A percentile compares a stretch with the other conserved stretches of the same genome.
Conservation (phyloP, 2,113 vertebrate species). For the Heterotilapia buettikoferi region DNA sequence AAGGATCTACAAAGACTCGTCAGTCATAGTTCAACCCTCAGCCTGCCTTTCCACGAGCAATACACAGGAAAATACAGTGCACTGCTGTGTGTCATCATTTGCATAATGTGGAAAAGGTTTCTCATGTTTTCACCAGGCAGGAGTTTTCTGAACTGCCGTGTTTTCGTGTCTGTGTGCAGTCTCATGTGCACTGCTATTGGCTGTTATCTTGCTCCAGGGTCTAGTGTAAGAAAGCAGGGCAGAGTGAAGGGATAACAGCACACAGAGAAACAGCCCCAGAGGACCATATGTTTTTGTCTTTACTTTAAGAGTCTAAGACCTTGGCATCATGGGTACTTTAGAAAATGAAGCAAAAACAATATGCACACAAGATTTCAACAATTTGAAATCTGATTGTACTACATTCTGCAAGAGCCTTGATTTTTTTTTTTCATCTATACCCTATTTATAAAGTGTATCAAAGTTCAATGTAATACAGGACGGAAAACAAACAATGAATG, state of each 20-base stretch:
- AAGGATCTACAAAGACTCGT: not conserved
- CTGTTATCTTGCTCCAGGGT: slow-evolving; percentile 8
- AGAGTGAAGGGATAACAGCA: slow-evolving; percentile 8
- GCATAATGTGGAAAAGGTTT: not conserved
- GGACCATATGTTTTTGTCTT: slow-evolving; percentile 24
- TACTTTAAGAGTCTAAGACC: not conserved
- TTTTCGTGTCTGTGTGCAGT: not conserved
- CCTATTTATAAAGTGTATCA: not conserved
- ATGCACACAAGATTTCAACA: not conserved
- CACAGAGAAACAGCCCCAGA: not conserved
- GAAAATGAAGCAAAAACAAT: slow-evolving; percentile 7
- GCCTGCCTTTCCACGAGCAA: not conserved
- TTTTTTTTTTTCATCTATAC: not conserved
- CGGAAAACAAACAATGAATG: slow-evolving; percentile 1
- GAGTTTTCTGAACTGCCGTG: slow-evolving; percentile 6
- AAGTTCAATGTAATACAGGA: slow-evolving; percentile 11
- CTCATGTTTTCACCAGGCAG: not conserved
- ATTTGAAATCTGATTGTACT: not conserved
- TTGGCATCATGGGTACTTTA: not conserved
- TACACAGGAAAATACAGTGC: not conserved
- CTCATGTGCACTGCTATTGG: slow-evolving; percentile 1
- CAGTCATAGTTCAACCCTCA: not conserved
- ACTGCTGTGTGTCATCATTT: slow-evolving; percentile 2
- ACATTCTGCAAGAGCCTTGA: not conserved
- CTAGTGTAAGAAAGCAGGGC: slow-evolving; percentile 1